Evolutionary conservation across 92 coral and sea anemone species (phyloP), one percentile per base, ranked within the genome.

Genomic region (Heliopora coerulea): DNA sequence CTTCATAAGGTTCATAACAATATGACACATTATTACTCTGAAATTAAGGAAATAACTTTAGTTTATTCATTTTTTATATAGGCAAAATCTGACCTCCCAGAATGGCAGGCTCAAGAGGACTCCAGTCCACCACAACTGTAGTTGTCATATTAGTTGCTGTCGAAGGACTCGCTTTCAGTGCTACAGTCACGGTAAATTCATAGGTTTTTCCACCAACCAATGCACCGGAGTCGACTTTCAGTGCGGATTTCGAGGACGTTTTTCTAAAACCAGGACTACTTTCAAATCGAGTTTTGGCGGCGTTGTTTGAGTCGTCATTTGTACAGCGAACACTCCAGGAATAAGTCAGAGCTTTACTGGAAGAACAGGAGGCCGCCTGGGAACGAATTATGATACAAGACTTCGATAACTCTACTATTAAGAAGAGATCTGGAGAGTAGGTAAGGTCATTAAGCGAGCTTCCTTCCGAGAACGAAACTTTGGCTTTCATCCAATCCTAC

Each of bases 21-120:
- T n/a, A n/a, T n/a, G n/a, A n/a, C n/a, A n/a, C n/a, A n/a, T n/a
- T n/a, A n/a, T n/a, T n/a, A n/a, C n/a, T n/a, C n/a, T n/a, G n/a
- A n/a, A n/a, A n/a, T n/a, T n/a, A n/a, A n/a, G n/a, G n/a, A n/a
- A n/a, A n/a, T n/a, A n/a, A n/a, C n/a, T n/a, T n/a, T n/a, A n/a
- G n/a, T n/a, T n/a, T n/a, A n/a, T n/a, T n/a, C n/a, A n/a, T n/a
- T n/a, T n/a, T n/a, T n/a, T n/a, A n/a, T n/a, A n/a, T n/a, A n/a
- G n/a, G n/a, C n/a, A n/a, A n/a, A n/a, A n/a, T n/a, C n/a, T n/a
- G 7, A 83, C 86, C 86, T 83, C 86, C 86, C 21, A 17, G 26
- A 32, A 83, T 83, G 0, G 20, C 83, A 0, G 79, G 62, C 49
- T 49, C 56, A 10, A 83, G 60, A 10, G 86, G 74, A 54, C 58